Conservation (phyloP, 2,113 vertebrate species). For the Bufo gargarizans region DNA sequence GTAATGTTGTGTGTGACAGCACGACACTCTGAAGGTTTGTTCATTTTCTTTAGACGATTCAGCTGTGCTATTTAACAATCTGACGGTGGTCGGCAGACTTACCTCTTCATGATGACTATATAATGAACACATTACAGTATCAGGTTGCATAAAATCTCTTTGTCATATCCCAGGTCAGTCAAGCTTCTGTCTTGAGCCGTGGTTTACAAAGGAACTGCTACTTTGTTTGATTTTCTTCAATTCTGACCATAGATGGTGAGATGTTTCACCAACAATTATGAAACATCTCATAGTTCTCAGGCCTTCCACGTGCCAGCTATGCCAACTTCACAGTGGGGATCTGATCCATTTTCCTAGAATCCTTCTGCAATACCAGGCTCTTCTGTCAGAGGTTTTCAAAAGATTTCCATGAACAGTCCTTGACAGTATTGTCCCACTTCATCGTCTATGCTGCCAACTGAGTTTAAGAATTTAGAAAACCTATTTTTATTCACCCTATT, state of each 20-base stretch:
- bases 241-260: not conserved
- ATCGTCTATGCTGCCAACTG: not conserved
- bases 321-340: not conserved
- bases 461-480: no score
- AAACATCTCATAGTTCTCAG: not conserved
- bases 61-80: constrained; percentile 12
- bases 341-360: not conserved
- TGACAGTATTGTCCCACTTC: not conserved
- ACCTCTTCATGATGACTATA: not conserved
- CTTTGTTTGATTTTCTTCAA: not conserved
- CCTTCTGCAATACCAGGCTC: not conserved
- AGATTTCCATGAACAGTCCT: not conserved
- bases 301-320: not conserved
- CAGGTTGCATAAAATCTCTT: not conserved
- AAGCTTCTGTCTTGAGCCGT: not conserved
- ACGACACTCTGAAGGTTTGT: not conserved
- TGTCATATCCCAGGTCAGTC: not conserved
- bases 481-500: no score
- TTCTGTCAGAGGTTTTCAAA: not conserved
- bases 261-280: not conserved
- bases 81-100: not conserved
- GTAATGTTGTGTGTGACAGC: constrained; percentile 22
- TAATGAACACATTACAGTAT: not conserved
- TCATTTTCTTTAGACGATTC: not conserved
- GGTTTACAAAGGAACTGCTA: not conserved